Base-by-base conservation (phyloP, 2,797 vertebrate species). In the Enteromius paludinosus region DNA sequence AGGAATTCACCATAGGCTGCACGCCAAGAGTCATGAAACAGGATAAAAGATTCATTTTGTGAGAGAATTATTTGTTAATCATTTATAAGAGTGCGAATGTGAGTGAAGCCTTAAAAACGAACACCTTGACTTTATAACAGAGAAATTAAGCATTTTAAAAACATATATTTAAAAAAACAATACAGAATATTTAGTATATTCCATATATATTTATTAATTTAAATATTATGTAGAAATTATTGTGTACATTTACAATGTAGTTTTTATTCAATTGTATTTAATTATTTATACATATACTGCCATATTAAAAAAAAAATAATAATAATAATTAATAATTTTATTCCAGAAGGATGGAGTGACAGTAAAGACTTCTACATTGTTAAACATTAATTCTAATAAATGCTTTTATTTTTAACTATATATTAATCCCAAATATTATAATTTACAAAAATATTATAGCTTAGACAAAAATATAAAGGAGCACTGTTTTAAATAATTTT, bases 1-100 rank as follows among this genome's bases (percentile, higher is more conserved):
- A 49, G 79, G 78, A 49, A 81, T 72, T 69, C 54, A 35, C 69
- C 15, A 30, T 33, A 3, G 61, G 28, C 61, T 30, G 15, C 14
- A 2, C 20, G 62, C 62, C 70, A 18, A 69, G 66, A 33, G 10
- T 49, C 18, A 23, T 52, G 41, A 73, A 70, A 2, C 33, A 6
- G 23, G 35, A 43, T 54, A 14, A 78, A 45, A 20, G 30, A 54
- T 64, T 8, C 9, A 20, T 64, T 23, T 4, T 9, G 12, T 20
- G 41, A 35, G 38, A 25, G 15, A 33, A n/a, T 59, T 75, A 49
- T 18, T 28, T 61, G 28, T 62, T 62, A 17, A 59, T 12, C 10
- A 25, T 59, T 59, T 59, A 59, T 59, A 12, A 59, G 54, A 59
- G 10, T 59, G n/a, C 0, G 4, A 25, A 59, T 59, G 4, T 25